phyloP scores from a whole-genome alignment of 2,113 vertebrate species.

The Tichodroma muraria region DNA sequence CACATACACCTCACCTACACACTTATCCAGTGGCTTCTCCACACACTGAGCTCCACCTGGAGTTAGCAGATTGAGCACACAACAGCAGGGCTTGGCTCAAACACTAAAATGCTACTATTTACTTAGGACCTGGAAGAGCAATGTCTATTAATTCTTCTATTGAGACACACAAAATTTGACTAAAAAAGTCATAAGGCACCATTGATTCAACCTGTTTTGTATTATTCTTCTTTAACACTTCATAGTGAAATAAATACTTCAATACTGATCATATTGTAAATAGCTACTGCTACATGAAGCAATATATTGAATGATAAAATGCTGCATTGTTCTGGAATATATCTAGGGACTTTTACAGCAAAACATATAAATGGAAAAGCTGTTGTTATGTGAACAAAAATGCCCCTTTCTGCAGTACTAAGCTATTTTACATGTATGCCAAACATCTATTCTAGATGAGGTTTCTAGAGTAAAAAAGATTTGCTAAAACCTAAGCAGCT shows the following conservation, averaged over 20 bases:
- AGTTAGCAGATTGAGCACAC: not conserved
- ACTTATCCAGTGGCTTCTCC: not conserved
- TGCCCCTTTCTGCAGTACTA: conserved; percentile 2
- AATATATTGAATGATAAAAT: conserved; percentile 65
- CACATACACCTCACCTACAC: not conserved
- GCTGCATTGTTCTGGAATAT: conserved; percentile 58
- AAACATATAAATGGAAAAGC: not conserved
- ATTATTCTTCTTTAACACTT: conserved; percentile 57
- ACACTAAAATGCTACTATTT: not conserved
- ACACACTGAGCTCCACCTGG: not conserved
- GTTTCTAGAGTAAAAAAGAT: conserved; percentile 28
- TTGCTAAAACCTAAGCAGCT: conserved; percentile 1
- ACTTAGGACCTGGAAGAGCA: conserved; percentile 17
- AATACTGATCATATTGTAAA: conserved; percentile 66
- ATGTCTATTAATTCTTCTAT: not conserved
- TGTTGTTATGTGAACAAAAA: conserved; percentile 16
- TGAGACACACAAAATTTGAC: conserved; percentile 40
- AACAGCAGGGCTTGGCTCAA: not conserved
- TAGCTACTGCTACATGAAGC: conserved; percentile 62
- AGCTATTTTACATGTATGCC: conserved; percentile 18
- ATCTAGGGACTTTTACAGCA: conserved; percentile 15
- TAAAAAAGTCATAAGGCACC: conserved; percentile 71
- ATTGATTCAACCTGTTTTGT: conserved; percentile 43
- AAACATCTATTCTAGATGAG: conserved; percentile 9
- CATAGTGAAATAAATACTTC: conserved; percentile 72